Percentiles rank a stretch among this genome's conserved stretches.
These are phyloP conservation scores for Gorsachius magnificus DNA, from an alignment of 2,797 vertebrate genomes.

Conservation along the genomic window DNA sequence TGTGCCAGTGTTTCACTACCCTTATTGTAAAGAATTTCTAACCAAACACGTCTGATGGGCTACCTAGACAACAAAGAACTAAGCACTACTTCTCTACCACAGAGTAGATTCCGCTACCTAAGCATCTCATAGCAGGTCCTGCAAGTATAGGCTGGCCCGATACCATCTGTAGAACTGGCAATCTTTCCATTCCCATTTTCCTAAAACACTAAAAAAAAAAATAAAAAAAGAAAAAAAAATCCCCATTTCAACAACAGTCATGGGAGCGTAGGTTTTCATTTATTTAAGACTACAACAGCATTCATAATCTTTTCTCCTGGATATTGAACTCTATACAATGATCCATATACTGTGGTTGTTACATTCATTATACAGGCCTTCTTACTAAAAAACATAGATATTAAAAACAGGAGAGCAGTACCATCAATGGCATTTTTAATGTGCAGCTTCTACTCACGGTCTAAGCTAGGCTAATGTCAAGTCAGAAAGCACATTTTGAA, in stretches of 20 bases:
- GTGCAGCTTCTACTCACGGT: rapidly evolving
- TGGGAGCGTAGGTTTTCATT: not conserved
- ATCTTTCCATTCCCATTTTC: not conserved
- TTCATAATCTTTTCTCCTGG: not conserved
- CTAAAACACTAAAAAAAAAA: not conserved
- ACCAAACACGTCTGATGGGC: not conserved
- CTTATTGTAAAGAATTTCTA: not conserved
- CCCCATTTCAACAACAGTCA: not conserved
- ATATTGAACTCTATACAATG: not conserved
- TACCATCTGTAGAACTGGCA: not conserved
- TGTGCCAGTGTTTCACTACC: too few relatives aligned
- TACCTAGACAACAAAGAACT: not conserved
- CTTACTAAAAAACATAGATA: not conserved
- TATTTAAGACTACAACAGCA: not conserved
- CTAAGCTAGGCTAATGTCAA: not conserved
- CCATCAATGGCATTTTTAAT: not conserved
- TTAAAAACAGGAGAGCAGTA: not conserved
- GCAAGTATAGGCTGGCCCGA: not conserved
- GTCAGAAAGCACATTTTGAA: not conserved
- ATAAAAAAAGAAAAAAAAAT: not conserved
- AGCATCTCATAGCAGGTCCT: not conserved
- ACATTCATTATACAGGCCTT: not conserved
- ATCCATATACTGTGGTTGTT: not conserved
- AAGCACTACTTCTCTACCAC: not conserved
- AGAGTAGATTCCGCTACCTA: not conserved